Base-by-base conservation (phyloP, 2,888 invertebrate genomes). In the Lingula anatina region DNA sequence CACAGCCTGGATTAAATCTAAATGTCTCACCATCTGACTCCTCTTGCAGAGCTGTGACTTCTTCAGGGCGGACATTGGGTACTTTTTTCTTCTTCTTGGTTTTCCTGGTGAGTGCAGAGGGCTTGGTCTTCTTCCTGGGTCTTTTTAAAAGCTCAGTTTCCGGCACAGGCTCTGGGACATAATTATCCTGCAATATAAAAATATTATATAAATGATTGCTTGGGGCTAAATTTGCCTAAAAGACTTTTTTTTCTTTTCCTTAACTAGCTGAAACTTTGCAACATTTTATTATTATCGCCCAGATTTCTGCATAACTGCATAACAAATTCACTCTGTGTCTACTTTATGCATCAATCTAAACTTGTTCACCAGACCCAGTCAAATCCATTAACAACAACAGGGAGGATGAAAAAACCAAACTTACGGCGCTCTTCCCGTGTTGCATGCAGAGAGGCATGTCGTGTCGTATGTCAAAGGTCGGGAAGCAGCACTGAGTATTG, bases 381-480 rank as follows among this genome's bases (percentile, higher is more conserved):
- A n/a, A n/a, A n/a, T n/a, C n/a, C n/a, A n/a, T n/a, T n/a, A n/a
- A n/a, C n/a, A n/a, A n/a, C n/a, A n/a, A n/a, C n/a, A n/a, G n/a
- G n/a, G n/a, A n/a, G n/a, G n/a, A n/a, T n/a, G n/a, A n/a, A n/a
- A n/a, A n/a, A n/a, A n/a, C n/a, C n/a, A n/a, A n/a, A 68, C 72
- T 66, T 59, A 73, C 73, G 46, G 68, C 68, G 60, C 70, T 70
- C 26, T 77, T 57, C n/a, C 64, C 68, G 55, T 94, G 93, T 65
- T 89, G 89, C 5, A 85, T 82, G 73, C 93, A 94, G 5, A 93
- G 81, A 42, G 93, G 90, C 70, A 90, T 82, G 72, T 90, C 86
- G 68, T 87, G 86, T 43, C 82, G 81, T 52, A 87, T 83, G 77
- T 89, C 88, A 65, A 88, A 86, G 44, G 88, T 87, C 40, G 89